Evolutionary conservation across 1,140 invertebrate species (phyloP).

Genomic region (Lepidurus apus): DNA sequence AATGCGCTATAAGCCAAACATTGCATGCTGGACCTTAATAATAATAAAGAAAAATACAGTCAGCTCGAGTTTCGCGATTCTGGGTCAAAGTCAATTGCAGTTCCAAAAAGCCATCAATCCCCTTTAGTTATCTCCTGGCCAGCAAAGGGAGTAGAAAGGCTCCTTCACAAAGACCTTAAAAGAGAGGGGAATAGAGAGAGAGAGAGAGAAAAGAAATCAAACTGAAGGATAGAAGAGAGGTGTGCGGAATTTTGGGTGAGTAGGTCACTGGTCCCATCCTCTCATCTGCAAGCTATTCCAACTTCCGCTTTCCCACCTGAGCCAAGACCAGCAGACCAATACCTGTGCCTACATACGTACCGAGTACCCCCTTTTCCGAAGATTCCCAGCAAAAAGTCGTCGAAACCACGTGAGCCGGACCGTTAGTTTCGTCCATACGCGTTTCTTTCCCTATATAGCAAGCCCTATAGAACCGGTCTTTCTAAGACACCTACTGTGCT

Average conservation of each 20-base stretch:
- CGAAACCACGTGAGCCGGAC: background rate
- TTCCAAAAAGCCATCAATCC: too few species aligned
- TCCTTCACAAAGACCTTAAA: background rate
- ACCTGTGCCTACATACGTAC: background rate
- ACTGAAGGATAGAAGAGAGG: background rate
- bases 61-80: too few species aligned
- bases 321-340: background rate
- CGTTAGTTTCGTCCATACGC: background rate
- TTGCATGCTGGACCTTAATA: too few species aligned
- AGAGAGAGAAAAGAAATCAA: background rate
- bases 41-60: too few species aligned
- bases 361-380: background rate
- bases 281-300: constrained; percentile 10
- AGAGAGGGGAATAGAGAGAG: background rate
- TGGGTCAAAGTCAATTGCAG: too few species aligned
- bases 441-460: background rate
- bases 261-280: constrained; percentile 13
- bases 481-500: too few species aligned
- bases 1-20: too few species aligned
- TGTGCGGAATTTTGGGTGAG: constrained; percentile 18
- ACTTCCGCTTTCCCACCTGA: constrained; percentile 16
- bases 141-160: background rate
- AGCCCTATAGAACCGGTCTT: background rate
- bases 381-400: background rate
- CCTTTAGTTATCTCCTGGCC: too few species aligned